These are phyloP conservation scores for Nyctibius grandis DNA, from an alignment of 2,797 vertebrate genomes.

Conservation along the genomic window DNA sequence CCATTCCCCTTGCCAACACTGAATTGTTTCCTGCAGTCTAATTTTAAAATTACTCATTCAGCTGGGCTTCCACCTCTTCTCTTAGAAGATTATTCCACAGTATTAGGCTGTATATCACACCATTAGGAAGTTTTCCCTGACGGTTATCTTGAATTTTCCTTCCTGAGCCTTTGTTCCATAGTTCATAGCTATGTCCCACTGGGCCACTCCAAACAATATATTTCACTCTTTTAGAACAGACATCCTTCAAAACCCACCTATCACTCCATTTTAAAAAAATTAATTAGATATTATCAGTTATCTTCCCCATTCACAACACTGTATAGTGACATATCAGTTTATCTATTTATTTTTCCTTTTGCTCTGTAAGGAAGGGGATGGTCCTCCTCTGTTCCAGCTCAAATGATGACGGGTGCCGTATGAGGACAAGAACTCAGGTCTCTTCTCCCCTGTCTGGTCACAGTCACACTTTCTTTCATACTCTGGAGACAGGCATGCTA, in stretches of 20 bases:
- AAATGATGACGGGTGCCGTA: not conserved
- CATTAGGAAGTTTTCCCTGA: slow-evolving; percentile 44
- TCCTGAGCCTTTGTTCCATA: not conserved
- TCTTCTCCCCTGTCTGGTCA: not conserved
- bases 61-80: slow-evolving; percentile 19
- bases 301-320: not conserved
- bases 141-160: slow-evolving; percentile 43
- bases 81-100: slow-evolving; percentile 44
- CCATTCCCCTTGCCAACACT: slow-evolving; percentile 12
- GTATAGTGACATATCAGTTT: not conserved
- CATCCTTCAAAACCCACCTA: not conserved
- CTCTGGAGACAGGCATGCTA: not conserved
- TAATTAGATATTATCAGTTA: not conserved
- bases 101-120: slow-evolving; percentile 1
- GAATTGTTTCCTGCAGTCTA: slow-evolving; percentile 50
- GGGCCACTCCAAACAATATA: not conserved
- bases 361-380: not conserved
- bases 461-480: not conserved
- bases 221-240: not conserved
- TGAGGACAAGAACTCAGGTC: not conserved
- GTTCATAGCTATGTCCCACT: not conserved
- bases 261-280: not conserved
- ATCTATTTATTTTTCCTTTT: not conserved
- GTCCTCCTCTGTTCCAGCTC: not conserved
- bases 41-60: slow-evolving; percentile 60